Base-by-base conservation (phyloP, 2,888 invertebrate species). In the Drosophila macrothrix region DNA sequence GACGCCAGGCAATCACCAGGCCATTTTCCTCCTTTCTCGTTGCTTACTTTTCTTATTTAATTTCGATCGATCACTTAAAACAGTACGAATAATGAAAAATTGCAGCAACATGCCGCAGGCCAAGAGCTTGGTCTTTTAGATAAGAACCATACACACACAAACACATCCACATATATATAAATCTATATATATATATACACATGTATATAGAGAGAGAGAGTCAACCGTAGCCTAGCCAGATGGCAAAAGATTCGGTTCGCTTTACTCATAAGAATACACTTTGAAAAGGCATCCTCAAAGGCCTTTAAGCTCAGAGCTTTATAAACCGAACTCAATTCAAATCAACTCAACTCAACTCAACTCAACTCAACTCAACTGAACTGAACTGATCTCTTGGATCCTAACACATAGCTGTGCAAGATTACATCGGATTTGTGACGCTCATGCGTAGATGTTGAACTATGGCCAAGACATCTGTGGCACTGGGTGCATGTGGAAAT, bases 401-500 rank as follows among this genome's bases (percentile, higher is more conserved):
- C 39, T 46, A 50, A n/a, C 49, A 35, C 41, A 56, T 56, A 39
- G 37, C 39, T 39, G 39, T n/a, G 39, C 28, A n/a, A 64, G 70
- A 78, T 78, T 71, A 74, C 61, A 69, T 73, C 63, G 58, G 70
- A 73, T 88, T 84, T 84, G 78, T 76, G 76, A 85, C 75, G 81
- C 78, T 78, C 82, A 76, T 76, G 80, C 80, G 74, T 85, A 70
- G 70, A 80, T 74, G 67, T 77, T 83, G 81, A 84, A 80, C 87
- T 78, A 56, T 66, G 71, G 79, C 84, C 82, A 83, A 84, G 82
- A 80, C 80, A 83, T 84, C 82, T 90, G 84, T 71, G 74, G 82
- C 85, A 76, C 74, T 4, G 46, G 4, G 75, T 85, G 83, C 92
- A 91, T 92, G 92, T 92, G 90, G 92, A 92, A 92, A 92, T 92